Conservation (phyloP, 2,797 vertebrate genomes). For the Telmatherina bonti region DNA sequence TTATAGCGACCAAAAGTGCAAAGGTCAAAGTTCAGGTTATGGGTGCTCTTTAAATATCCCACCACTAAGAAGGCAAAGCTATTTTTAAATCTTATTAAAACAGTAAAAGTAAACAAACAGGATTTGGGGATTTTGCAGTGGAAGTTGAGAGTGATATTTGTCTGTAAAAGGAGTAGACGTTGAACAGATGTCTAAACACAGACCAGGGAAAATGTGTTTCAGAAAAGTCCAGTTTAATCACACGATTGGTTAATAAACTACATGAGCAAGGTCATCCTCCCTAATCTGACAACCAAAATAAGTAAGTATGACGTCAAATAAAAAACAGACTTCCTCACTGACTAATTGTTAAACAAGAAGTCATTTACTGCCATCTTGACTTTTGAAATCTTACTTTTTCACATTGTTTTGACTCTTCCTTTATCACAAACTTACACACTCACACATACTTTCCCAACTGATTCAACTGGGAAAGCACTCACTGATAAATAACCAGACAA, state of each 20-base stretch:
- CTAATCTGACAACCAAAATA: slow-evolving; percentile 21
- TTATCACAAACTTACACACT: slow-evolving; percentile 18
- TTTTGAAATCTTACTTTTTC: background rate
- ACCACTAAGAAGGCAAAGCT: background rate
- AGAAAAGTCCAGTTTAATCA: slow-evolving; percentile 6
- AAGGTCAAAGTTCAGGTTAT: slow-evolving; percentile 13
- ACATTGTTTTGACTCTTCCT: slow-evolving; percentile 1
- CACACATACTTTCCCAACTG: slow-evolving; percentile 23
- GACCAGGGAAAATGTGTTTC: slow-evolving; percentile 7
- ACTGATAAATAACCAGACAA: slow-evolving; percentile 30
- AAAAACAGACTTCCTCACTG: slow-evolving; percentile 17
- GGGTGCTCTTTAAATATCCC: background rate
- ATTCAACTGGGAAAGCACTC: slow-evolving; percentile 39
- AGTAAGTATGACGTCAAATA: slow-evolving; percentile 29
- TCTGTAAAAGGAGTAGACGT: background rate
- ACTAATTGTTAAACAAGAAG: slow-evolving; percentile 3
- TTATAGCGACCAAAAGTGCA: slow-evolving; percentile 22
- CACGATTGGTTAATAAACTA: slow-evolving; percentile 30
- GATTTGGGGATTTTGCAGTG: background rate
- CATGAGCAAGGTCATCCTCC: slow-evolving; percentile 2
- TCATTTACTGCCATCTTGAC: background rate
- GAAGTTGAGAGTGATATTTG: background rate
- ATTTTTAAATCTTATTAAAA: slow-evolving; percentile 7
- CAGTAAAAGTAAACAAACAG: background rate
- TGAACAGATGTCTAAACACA: slow-evolving; percentile 3